Percentiles rank a stretch among this genome's conserved stretches.
Evolutionary conservation across 2,797 vertebrate genomes (phyloP).

Genomic region (Pseudopleuronectes americanus): DNA sequence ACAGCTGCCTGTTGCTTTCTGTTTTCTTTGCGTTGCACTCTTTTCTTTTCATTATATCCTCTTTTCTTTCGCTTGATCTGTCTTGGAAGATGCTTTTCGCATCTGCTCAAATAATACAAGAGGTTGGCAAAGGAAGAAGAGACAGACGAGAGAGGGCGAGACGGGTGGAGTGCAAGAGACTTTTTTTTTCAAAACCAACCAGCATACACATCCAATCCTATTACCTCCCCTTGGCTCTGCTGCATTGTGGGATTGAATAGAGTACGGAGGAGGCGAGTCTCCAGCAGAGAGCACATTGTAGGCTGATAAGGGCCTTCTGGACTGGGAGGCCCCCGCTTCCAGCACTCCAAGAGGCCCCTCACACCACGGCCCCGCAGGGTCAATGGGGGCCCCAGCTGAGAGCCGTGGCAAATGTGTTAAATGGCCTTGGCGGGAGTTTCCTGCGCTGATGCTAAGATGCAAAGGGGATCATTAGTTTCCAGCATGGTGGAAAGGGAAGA

Average conservation of each 20-base stretch:
- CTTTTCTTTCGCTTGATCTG: constrained; percentile 48
- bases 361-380: constrained; percentile 79
- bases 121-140: constrained; percentile 64
- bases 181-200: constrained; percentile 77
- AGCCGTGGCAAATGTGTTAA: constrained; percentile 81
- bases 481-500: constrained; percentile 81
- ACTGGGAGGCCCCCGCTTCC: constrained; percentile 72
- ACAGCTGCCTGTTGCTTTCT: constrained; percentile 43
- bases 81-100: constrained; percentile 65
- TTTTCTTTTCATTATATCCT: constrained; percentile 31
- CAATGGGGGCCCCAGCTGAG: constrained; percentile 82
- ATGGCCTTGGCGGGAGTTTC: constrained; percentile 81
- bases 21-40: constrained; percentile 31
- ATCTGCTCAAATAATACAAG: constrained; percentile 72
- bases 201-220: constrained; percentile 86
- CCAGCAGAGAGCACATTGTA: constrained; percentile 86
- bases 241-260: constrained; percentile 84
- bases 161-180: constrained; percentile 52
- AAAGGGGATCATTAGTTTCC: constrained; percentile 84
- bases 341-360: constrained; percentile 77
- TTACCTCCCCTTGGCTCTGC: constrained; percentile 78
- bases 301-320: constrained; percentile 77
- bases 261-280: constrained; percentile 74
- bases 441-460: constrained; percentile 72
- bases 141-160: constrained; percentile 50